Percentiles rank a stretch among this genome's conserved stretches.
Evolutionary conservation across 2,888 invertebrate genomes (phyloP).

Genomic region (Scaptomyza cyrtandrae): DNA sequence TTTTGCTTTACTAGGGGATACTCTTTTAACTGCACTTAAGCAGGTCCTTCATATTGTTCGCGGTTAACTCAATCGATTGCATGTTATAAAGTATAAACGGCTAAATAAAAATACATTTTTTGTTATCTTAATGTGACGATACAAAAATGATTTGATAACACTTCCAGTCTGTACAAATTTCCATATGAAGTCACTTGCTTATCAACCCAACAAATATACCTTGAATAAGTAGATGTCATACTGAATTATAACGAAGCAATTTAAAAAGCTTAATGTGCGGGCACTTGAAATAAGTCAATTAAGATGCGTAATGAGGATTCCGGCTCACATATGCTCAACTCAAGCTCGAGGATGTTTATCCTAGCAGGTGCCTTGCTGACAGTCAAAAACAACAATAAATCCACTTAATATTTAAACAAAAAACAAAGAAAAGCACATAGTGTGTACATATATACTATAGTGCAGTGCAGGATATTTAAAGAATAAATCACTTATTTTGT

Average conservation of each 20-base stretch:
- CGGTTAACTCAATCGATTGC: too few species aligned
- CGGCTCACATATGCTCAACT: conserved; percentile 15
- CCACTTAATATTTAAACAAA: conserved; percentile 41
- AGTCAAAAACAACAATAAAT: conserved; percentile 41
- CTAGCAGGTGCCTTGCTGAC: conserved; percentile 13
- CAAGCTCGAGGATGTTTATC: neutral
- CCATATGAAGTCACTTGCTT: neutral
- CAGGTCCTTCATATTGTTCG: too few species aligned
- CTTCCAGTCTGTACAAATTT: too few species aligned
- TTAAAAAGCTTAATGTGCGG: conserved; percentile 21
- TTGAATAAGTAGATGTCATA: neutral
- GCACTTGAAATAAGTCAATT: conserved; percentile 59
- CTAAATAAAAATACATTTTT: neutral
- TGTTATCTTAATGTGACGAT: neutral
- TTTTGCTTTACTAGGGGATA: neutral
- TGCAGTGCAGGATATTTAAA: too few species aligned
- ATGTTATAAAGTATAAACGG: neutral
- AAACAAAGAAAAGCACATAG: conserved; percentile 4
- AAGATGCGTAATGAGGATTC: conserved; percentile 49
- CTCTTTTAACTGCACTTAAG: neutral
- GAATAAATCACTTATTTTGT: neutral
- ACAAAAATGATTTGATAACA: too few species aligned
- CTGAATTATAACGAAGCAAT: neutral
- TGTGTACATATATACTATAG: too few species aligned
- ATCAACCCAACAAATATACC: neutral